Base-by-base conservation (phyloP, 2,888 invertebrate genomes). In the Salticus scenicus region DNA sequence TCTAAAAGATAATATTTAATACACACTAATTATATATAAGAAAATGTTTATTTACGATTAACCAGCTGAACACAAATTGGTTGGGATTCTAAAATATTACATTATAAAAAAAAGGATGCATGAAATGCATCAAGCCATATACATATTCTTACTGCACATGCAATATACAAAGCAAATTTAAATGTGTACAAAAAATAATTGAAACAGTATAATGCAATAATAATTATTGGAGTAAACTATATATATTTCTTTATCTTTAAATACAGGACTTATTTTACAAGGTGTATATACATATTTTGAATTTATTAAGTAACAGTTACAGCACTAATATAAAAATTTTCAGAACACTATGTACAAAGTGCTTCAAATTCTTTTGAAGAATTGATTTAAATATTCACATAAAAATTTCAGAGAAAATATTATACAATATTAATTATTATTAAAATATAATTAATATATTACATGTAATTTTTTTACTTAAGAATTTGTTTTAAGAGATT, bases 41-140 rank as follows among this genome's bases (percentile, higher is more conserved):
- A 77, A 41, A 78, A 78, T 28, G 27, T 78, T 78, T 78, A 78
- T 78, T 78, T 63, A 63, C 70, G 69, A 69, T 31, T 31, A 69
- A 24, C n/a, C 37, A 78, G 69, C 57, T 78, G 78, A 70, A 78
- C 70, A 78, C 78, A 78, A 37, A 37, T 47, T 70, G 63, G 78
- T 33, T 69, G 47, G 47, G 47, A 47, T 47, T 17, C 47, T 47
- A 47, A 47, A 47, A 47, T 47, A 47, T n/a, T n/a, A 47, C 47
- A 47, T 12, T 47, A n/a, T 47, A 47, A 47, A 47, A 47, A n/a
- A 47, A 12, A 47, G 8, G 47, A 47, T 47, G 47, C 47, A 47
- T 47, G 47, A 47, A 47, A 47, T 17, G 47, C 47, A 47, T 47
- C 47, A 7, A 2, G 17, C 14, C 17, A 47, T 10, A 47, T 5